These are phyloP conservation scores for Manis crassicaudata DNA, from an alignment of 2,797 vertebrate species.

Conservation along the genomic window DNA sequence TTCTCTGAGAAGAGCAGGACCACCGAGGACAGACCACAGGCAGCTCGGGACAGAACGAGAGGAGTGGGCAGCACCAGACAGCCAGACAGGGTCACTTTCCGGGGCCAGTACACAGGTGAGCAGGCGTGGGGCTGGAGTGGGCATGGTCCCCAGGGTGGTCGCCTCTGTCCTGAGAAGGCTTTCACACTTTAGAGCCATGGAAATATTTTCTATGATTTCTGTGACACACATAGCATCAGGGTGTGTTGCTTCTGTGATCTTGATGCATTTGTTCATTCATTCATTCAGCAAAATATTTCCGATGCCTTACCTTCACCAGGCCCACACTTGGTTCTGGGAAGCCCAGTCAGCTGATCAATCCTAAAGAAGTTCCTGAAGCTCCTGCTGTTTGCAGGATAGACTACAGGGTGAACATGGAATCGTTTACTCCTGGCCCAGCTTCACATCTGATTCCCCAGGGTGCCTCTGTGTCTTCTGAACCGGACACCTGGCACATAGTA, in stretches of 20 bases:
- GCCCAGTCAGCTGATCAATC: background rate
- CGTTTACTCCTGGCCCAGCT: background rate
- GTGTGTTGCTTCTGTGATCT: background rate
- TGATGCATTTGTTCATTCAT: too few relatives aligned
- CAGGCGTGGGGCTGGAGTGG: background rate
- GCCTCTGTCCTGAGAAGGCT: background rate
- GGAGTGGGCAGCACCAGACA: background rate
- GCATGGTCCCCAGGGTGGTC: accelerated
- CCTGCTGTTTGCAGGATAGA: background rate
- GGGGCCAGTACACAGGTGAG: conserved; percentile 84
- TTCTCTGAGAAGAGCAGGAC: conserved; percentile 77
- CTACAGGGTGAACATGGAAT: too few relatives aligned
- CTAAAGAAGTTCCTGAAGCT: background rate
- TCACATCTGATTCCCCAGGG: background rate
- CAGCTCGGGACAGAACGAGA: background rate
- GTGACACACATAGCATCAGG: background rate
- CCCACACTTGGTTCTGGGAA: background rate
- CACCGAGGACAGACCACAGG: background rate
- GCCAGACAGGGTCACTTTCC: conserved; percentile 35
- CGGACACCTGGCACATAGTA: background rate
- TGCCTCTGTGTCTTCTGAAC: background rate
- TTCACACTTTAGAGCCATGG: background rate
- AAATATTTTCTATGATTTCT: background rate
- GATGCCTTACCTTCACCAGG: background rate
- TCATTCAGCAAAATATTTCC: background rate